Evolutionary conservation across 2,113 vertebrate species (phyloP), one percentile per base, ranked within the genome.

Genomic region (Apus apus): DNA sequence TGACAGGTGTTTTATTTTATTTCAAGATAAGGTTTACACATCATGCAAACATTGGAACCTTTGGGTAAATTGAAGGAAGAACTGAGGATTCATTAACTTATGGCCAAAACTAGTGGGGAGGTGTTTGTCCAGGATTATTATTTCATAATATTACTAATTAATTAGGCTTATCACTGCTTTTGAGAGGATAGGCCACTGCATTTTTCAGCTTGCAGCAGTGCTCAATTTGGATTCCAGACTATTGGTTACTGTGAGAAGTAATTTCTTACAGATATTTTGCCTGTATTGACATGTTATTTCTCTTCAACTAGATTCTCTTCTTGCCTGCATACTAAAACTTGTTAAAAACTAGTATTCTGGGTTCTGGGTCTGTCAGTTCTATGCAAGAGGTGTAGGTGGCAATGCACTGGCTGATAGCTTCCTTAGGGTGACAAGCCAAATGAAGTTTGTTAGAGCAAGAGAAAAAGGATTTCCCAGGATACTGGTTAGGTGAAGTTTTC

Each of bases 311-410:
- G 13, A 27, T 77, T 68, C 0, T 32, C 13, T 79, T 92, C 32
- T 61, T 0, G 0, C 45, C 18, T 38, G 21, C 5, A 32, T 65
- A 68, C 12, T 73, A 32, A 11, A 50, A 5, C 11, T 65, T 53
- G 9, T 9, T 91, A 36, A 81, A 86, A 91, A 48, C 4, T 66
- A 46, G 8, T 61, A 21, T 81, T 90, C 20, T 90, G 73, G 8
- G 5, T 75, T 92, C 60, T 20, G 12, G 3, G 8, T 83, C n/a
- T 88, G 40, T 53, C 27, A 67, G 30, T 71, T 89, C 29, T 76
- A 0, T 73, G 30, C 15, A 8, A 15, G 13, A 76, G 9, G 22
- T 45, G 26, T 77, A 70, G 54, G 45, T 76, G 54, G 23, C 61
- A 48, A 22, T 38, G 18, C 10, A 5, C 56, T 90, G n/a, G 9